Conservation (phyloP, 64 coral and sea anemone species). For the Anthopleura sola region DNA sequence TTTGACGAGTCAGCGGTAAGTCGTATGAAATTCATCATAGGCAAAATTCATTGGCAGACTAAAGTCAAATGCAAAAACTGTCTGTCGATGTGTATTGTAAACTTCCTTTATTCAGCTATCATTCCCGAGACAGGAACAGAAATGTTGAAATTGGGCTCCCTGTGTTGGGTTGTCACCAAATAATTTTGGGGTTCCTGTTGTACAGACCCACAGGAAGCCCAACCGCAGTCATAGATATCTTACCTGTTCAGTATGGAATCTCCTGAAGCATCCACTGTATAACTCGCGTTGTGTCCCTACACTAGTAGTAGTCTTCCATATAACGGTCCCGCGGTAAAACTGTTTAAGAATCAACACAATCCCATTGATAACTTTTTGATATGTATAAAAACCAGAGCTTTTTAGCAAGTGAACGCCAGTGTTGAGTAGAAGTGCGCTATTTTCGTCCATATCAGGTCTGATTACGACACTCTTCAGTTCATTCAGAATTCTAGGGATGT, state of each 20-base stretch:
- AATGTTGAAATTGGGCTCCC: too few relatives aligned
- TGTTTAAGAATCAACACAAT: conserved; percentile 59
- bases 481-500: conserved; percentile 73
- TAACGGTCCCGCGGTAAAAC: conserved; percentile 72
- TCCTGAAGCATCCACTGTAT: conserved; percentile 78
- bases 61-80: too few relatives aligned
- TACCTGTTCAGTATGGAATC: conserved; percentile 93
- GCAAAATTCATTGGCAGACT: too few relatives aligned
- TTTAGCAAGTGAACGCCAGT: conserved; percentile 86
- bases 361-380: conserved; percentile 87
- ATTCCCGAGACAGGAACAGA: too few relatives aligned
- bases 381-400: conserved; percentile 82
- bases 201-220: too few relatives aligned
- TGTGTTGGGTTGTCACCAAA: too few relatives aligned
- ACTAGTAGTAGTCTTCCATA: conserved; percentile 84
- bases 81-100: too few relatives aligned
- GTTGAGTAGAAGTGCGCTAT: conserved; percentile 78
- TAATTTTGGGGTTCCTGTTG: too few relatives aligned
- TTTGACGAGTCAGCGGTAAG: too few relatives aligned
- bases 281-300: conserved; percentile 69
- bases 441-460: conserved; percentile 67
- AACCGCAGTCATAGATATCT: not conserved
- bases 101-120: too few relatives aligned
- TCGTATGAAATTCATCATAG: too few relatives aligned
- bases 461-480: conserved; percentile 61